Percentiles rank a stretch among this genome's conserved stretches.
phyloP scores from a whole-genome alignment of 30 jellyfish, hydroid and myxozoan genomes.

The Cassiopea xamachana region DNA sequence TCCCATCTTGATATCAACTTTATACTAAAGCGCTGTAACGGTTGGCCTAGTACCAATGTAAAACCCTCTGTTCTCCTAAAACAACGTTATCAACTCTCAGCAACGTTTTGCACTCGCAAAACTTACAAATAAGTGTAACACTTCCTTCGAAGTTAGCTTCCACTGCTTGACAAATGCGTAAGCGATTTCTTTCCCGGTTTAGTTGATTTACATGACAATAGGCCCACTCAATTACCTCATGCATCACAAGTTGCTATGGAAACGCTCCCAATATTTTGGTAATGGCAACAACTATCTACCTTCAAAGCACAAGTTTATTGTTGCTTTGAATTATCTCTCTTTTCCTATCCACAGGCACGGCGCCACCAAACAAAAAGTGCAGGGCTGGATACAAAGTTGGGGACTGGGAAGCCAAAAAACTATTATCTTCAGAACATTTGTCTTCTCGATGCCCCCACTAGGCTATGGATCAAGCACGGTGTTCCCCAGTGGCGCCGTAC shows the following conservation, averaged over 20 bases:
- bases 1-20: constrained; percentile 63
- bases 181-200: not conserved
- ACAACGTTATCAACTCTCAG: not conserved
- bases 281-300: not conserved
- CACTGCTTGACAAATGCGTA: not conserved
- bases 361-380: too few species aligned
- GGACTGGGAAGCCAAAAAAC: too few species aligned
- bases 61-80: not conserved
- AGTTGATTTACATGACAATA: not conserved
- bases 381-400: too few species aligned
- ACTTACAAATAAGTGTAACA: not conserved
- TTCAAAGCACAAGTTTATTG: not conserved
- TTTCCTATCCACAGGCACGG: too few species aligned
- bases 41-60: too few species aligned
- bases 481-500: too few species aligned
- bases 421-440: too few species aligned
- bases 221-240: not conserved
- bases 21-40: not conserved
- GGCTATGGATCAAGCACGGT: too few species aligned
- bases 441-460: too few species aligned
- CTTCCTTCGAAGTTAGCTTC: not conserved
- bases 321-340: too few species aligned
- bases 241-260: constrained; percentile 12
- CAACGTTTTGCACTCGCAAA: not conserved
- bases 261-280: not conserved